Evolutionary conservation across 64 coral and sea anemone genomes (phyloP).

Genomic region (Actinia equina): DNA sequence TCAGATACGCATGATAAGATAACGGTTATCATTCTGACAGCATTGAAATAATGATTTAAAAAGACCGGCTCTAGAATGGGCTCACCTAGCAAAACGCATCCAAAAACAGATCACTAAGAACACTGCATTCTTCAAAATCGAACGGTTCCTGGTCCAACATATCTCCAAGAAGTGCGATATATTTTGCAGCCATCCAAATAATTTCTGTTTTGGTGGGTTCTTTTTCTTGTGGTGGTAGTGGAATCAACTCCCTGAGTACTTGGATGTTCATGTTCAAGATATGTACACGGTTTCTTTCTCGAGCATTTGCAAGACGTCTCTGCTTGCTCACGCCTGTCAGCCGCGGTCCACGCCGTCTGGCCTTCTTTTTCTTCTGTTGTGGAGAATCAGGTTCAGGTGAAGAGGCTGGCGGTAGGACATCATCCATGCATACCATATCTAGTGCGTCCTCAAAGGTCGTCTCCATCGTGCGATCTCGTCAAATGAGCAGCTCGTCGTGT

Average conservation of each 20-base stretch:
- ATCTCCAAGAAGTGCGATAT: slow-evolving; percentile 50
- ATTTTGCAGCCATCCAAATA: slow-evolving; percentile 63
- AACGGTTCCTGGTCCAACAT: slow-evolving; percentile 47
- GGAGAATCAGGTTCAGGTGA: slow-evolving; percentile 24
- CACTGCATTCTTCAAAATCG: slow-evolving; percentile 13
- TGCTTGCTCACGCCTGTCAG: slow-evolving; percentile 69
- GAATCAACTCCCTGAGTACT: slow-evolving; percentile 49
- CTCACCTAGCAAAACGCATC: slow-evolving; percentile 34
- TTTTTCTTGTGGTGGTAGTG: slow-evolving; percentile 64
- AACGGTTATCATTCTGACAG: neutral
- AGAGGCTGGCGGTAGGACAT: neutral
- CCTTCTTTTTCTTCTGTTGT: slow-evolving; percentile 52
- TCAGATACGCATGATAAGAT: neutral
- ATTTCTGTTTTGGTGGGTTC: slow-evolving; percentile 64
- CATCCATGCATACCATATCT: slow-evolving; percentile 30
- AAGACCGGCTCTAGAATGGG: neutral
- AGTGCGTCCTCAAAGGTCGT: neutral
- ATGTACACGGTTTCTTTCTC: slow-evolving; percentile 56
- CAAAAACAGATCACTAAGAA: slow-evolving; percentile 20
- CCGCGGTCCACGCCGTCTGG: slow-evolving; percentile 46
- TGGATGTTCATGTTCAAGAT: slow-evolving; percentile 73
- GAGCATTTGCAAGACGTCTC: slow-evolving; percentile 55
- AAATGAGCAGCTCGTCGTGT: neutral
- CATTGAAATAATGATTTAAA: neutral
- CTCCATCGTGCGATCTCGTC: neutral